Evolutionary conservation across 2,888 invertebrate genomes (phyloP).

Genomic region (Harpalus rubripes): DNA sequence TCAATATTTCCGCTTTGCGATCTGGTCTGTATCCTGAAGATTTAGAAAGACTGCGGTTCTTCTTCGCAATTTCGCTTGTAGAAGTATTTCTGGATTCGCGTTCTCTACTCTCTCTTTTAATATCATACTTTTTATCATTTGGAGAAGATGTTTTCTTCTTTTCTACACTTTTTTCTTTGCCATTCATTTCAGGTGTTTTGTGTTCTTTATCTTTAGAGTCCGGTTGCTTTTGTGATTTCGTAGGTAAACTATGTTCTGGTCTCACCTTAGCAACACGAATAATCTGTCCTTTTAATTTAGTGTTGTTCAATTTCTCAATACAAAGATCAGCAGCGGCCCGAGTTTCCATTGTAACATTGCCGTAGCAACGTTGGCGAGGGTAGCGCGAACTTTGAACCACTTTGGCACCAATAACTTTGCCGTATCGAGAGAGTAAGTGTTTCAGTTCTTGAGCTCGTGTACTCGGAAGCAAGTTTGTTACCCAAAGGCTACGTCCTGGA

Average conservation of each 20-base stretch:
- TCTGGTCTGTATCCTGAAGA: conserved; percentile 77
- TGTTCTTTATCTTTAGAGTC: conserved; percentile 68
- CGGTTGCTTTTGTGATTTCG: conserved; percentile 66
- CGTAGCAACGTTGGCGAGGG: conserved; percentile 95
- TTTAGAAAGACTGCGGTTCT: conserved; percentile 69
- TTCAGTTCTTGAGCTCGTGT: conserved; percentile 97
- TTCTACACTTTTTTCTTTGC: background rate
- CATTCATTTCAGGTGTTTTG: conserved; percentile 63
- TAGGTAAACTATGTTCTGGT: conserved; percentile 75
- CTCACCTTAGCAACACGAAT: conserved; percentile 89
- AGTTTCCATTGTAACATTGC: conserved; percentile 97
- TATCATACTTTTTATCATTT: conserved; percentile 73
- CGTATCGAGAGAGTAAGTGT: conserved; percentile 93
- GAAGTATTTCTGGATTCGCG: conserved; percentile 69
- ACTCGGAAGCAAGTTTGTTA: conserved; percentile 93
- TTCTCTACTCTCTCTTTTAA: conserved; percentile 67
- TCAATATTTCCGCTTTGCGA: conserved; percentile 83
- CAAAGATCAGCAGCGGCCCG: conserved; percentile 93
- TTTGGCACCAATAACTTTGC: conserved; percentile 97
- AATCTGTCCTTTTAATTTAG: conserved; percentile 95
- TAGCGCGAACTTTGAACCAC: conserved; percentile 97
- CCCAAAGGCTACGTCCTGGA: conserved; percentile 90
- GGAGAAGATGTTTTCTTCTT: conserved; percentile 25
- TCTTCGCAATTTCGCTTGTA: conserved; percentile 72
- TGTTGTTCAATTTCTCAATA: conserved; percentile 93